A percentile compares a stretch with the other conserved stretches of the same genome.
Evolutionary conservation across 2,797 vertebrate species (phyloP).

Genomic region (Melanotaenia trifasciata): DNA sequence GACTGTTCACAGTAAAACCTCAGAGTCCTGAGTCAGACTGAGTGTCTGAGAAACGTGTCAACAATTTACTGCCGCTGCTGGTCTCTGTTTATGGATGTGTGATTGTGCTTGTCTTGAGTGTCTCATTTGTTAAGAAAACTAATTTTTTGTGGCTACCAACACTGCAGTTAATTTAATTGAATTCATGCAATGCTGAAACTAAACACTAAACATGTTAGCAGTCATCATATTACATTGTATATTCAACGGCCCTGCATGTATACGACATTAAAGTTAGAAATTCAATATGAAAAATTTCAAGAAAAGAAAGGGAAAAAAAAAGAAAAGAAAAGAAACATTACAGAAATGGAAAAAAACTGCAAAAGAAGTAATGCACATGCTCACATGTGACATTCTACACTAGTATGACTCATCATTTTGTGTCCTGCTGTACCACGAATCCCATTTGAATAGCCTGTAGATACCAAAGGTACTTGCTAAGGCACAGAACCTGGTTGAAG

Average conservation of each 20-base stretch:
- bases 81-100: constrained; percentile 51
- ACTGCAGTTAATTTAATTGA: too few species aligned
- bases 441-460: too few species aligned
- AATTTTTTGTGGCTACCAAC: neutral
- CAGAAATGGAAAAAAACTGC: too few species aligned
- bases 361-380: neutral
- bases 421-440: neutral
- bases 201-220: neutral
- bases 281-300: neutral
- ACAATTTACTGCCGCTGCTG: constrained; percentile 56
- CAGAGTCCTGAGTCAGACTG: constrained; percentile 40
- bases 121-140: neutral
- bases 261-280: neutral
- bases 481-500: too few species aligned
- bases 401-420: neutral
- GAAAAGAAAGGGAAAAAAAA: too few species aligned
- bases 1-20: constrained; percentile 19
- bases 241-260: too few species aligned
- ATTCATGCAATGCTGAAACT: too few species aligned
- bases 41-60: constrained; percentile 48
- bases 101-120: constrained; percentile 47
- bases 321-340: neutral
- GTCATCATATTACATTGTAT: neutral
- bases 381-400: neutral
- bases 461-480: too few species aligned